A percentile compares a stretch with the other conserved stretches of the same genome.
phyloP scores from a whole-genome alignment of 2,113 vertebrate genomes.

The Theristicus caerulescens region DNA sequence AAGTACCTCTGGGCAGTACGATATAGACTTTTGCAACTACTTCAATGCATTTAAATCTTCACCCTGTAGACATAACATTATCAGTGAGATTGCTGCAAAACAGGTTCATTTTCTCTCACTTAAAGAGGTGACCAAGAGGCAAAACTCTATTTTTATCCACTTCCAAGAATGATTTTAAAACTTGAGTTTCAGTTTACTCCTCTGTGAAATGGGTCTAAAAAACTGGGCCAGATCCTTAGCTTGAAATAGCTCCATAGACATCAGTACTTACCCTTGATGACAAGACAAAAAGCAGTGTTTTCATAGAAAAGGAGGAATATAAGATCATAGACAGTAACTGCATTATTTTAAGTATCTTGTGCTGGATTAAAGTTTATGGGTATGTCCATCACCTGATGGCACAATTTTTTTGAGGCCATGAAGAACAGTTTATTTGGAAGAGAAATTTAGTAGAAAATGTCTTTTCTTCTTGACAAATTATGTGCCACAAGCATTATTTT shows the following conservation, averaged over 20 bases:
- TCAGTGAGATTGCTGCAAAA: not conserved
- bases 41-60: not conserved
- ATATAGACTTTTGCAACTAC: not conserved
- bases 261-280: not conserved
- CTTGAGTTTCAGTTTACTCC: not conserved
- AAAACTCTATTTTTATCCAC: not conserved
- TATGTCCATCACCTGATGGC: not conserved
- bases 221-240: not conserved
- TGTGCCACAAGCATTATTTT: slow-evolving; percentile 19
- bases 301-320: not conserved
- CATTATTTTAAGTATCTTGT: not conserved
- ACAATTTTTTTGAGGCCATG: not conserved
- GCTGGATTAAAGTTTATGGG: not conserved
- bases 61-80: not conserved
- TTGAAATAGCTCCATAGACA: not conserved
- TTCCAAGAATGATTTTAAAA: not conserved
- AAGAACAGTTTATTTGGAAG: slow-evolving; percentile 15
- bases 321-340: not conserved
- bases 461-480: slow-evolving; percentile 18
- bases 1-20: not conserved
- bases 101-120: not conserved
- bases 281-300: not conserved
- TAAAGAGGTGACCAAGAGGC: not conserved
- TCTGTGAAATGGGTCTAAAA: not conserved
- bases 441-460: slow-evolving; percentile 29